Percentiles rank a stretch among this genome's conserved stretches.
Conservation (phyloP, 2,888 invertebrate genomes). For the Trachelus iudaicus region DNA sequence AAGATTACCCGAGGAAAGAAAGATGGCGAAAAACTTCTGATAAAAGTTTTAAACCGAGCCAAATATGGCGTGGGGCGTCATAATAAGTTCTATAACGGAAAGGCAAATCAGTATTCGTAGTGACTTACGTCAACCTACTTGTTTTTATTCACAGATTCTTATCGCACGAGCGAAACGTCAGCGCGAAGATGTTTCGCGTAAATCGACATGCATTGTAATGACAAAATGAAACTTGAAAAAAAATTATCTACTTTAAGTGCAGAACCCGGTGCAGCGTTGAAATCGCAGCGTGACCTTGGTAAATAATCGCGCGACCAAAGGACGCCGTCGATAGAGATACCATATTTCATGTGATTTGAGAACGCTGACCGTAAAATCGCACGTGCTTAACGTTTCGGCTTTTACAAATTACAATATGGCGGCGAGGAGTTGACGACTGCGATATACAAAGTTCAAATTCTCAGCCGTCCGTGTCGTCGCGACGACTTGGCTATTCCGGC, state of each 20-base stretch:
- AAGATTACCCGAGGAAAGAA: not conserved
- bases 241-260: not conserved
- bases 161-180: too few species aligned
- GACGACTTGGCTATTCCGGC: constrained; percentile 60
- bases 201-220: too few species aligned
- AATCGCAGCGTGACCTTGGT: not conserved
- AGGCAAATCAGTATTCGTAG: too few species aligned
- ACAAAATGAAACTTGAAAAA: not conserved
- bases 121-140: too few species aligned
- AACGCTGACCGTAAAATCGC: not conserved
- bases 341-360: not conserved
- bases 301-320: not conserved
- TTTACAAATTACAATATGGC: not conserved
- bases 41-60: not conserved
- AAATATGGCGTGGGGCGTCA: not conserved
- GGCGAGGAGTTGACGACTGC: not conserved
- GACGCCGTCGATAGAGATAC: not conserved
- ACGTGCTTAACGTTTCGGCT: not conserved
- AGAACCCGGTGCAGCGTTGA: not conserved
- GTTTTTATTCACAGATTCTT: too few species aligned
- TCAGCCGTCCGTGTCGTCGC: not conserved
- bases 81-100: too few species aligned
- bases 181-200: too few species aligned
- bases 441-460: not conserved
- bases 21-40: not conserved